Base-by-base conservation (phyloP, 2,797 vertebrate species). In the Hafferia zeledoni region DNA sequence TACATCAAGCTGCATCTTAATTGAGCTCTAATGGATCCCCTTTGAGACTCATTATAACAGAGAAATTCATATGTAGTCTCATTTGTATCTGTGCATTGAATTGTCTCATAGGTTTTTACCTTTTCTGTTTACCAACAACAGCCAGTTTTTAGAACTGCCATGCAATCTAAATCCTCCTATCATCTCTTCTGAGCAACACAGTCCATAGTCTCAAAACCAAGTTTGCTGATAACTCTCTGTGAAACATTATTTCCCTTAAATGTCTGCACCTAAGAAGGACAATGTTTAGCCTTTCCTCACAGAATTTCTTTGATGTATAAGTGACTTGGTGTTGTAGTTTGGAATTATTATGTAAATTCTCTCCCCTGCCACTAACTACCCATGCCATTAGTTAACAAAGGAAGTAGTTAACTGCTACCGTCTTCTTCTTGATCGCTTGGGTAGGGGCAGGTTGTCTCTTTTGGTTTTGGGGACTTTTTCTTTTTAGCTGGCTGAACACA, bases 21-120 rank as follows among this genome's bases (percentile, higher is more conserved):
- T 83, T 83, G 80, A 83, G 44, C 33, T 94, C 70, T 94, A 91
- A 92, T 83, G 28, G 59, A 89, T 84, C 59, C 50, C 82, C 79
- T 93, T 94, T 41, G 88, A 95, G 85, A 91, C 57, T 72, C 49
- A 49, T 57, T 53, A 43, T 75, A 94, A 80, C 30, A 41, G 64
- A 85, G 44, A 90, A 68, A 91, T 78, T 95, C 60, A 19, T 89
- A 81, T n/a, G 46, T 70, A 86, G 25, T 41, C 41, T 94, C 71
- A 94, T 91, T 89, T 93, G 41, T 33, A 89, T 93, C 59, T 85
- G 59, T 59, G 60, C 47, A 16, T 50, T 83, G 65, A 91, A 50
- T 35, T 70, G 23, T 9, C 37, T 93, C 68, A 75, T 83, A 80
- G 71, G 60, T 90, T 64, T 93, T 91, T 74, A 83, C 87, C 49